phyloP scores from a whole-genome alignment of 2,113 vertebrate genomes.

The Bufo bufo region DNA sequence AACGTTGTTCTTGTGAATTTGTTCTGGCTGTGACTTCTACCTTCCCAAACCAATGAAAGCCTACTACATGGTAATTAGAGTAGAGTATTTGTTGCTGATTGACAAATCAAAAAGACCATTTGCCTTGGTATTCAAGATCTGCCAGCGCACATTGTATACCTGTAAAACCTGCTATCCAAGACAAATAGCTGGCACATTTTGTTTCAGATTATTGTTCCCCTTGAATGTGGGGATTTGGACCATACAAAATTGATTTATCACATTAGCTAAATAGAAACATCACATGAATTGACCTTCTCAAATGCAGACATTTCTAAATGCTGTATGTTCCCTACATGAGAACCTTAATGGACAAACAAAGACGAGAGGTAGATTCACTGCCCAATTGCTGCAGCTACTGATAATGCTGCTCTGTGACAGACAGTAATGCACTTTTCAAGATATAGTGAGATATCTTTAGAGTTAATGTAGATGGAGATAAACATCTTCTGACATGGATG shows the following conservation, averaged over 20 bases:
- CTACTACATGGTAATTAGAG: neutral
- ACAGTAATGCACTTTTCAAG: conserved; percentile 32
- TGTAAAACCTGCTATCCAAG: conserved; percentile 7
- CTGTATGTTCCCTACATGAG: neutral
- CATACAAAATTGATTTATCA: neutral
- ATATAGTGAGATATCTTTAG: neutral
- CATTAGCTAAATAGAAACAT: conserved; percentile 25
- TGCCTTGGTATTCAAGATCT: neutral
- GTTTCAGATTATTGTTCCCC: neutral
- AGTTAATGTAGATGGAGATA: neutral
- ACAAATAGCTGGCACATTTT: neutral
- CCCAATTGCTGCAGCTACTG: conserved; percentile 26
- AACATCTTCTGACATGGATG: neutral
- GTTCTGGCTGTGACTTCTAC: neutral
- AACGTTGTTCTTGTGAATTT: neutral
- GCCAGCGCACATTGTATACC: neutral
- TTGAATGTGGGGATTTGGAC: neutral
- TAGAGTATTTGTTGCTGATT: neutral
- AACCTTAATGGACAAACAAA: conserved; percentile 15
- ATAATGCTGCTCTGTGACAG: neutral
- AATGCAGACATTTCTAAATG: neutral
- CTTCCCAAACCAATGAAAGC: neutral
- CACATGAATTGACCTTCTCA: conserved; percentile 28
- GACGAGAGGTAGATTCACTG: neutral
- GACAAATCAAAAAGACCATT: conserved; percentile 1